These are phyloP conservation scores for Homarus americanus DNA, from an alignment of 1,140 invertebrate genomes.

Conservation along the genomic window DNA sequence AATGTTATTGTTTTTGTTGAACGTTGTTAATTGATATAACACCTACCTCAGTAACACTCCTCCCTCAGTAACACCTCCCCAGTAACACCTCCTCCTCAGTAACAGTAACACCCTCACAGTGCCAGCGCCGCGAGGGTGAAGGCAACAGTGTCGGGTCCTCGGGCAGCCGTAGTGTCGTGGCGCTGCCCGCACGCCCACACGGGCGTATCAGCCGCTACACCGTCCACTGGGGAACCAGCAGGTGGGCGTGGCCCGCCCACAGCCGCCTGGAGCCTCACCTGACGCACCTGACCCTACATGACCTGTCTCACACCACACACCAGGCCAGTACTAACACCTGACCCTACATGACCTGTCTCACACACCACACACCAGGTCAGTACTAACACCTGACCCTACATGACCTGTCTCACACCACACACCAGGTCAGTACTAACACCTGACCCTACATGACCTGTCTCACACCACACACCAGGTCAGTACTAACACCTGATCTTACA, in stretches of 20 bases:
- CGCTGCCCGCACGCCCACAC: constrained; percentile 92
- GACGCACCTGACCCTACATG: constrained; percentile 40
- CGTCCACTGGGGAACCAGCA: constrained; percentile 89
- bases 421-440: constrained; percentile 31
- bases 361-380: constrained; percentile 32
- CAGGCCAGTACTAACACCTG: constrained; percentile 1
- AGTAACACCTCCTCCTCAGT: neutral
- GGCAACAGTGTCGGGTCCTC: constrained; percentile 86
- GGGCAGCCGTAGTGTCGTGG: constrained; percentile 91
- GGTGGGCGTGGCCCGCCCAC: constrained; percentile 14
- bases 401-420: constrained; percentile 32
- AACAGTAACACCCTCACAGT: constrained; percentile 81
- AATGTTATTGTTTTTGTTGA: too few species aligned
- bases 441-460: constrained; percentile 40
- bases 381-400: constrained; percentile 12
- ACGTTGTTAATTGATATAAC: neutral
- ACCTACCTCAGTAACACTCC: too few species aligned
- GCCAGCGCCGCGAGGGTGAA: constrained; percentile 94
- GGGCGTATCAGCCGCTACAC: constrained; percentile 95
- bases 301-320: constrained; percentile 39
- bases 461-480: constrained; percentile 38
- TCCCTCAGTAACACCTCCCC: too few species aligned
- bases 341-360: constrained; percentile 19
- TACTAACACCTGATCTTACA: constrained; percentile 31
- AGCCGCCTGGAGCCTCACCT: constrained; percentile 41